Evolutionary conservation across 2,113 vertebrate genomes (phyloP), one percentile per base, ranked within the genome.

Genomic region (Saguinus midas): DNA sequence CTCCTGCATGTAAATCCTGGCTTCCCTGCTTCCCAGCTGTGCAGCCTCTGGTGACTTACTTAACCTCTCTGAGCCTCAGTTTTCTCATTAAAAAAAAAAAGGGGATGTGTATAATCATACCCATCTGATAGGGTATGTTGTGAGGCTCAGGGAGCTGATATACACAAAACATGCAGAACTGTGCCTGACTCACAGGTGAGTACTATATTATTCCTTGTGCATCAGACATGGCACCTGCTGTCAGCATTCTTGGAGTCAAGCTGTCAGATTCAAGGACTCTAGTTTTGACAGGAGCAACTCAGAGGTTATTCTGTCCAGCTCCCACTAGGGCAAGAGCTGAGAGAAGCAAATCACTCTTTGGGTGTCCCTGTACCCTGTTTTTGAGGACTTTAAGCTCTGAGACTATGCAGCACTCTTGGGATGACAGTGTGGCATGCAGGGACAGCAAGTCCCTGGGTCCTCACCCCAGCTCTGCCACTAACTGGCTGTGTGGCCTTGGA

Each of bases 11-110:
- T 72, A 61, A 43, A 17, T 12, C 32, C 68, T 66, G 61, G 27
- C 48, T 78, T 89, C 43, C 3, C 3, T 14, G 2, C 82, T 55
- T 32, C 37, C 89, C 40, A 52, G 84, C 83, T 95, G 89, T 48
- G 90, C 35, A 27, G 27, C 27, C 43, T 68, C 1, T 23, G 35
- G 50, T 18, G 9, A 40, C 55, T 75, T n/a, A 23, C n/a, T 58
- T 79, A 91, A n/a, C 88, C 21, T 80, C 58, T 83, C 88, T 57
- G 91, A 91, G 8, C 20, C 48, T 82, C 70, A 23, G 13, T 76
- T 91, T 93, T 48, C n/a, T 96, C 23, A 1, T 45, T 35, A 80
- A 9, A 55, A 25, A 45, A 73, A 52, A 23, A 91, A 68, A 10
- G 45, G 32, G 29, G 13, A 11, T 45, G 14, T 82, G 17, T 52